A percentile compares a stretch with the other conserved stretches of the same genome.
Evolutionary conservation across 2,888 invertebrate genomes (phyloP).

Genomic region (Tethea ocularis): DNA sequence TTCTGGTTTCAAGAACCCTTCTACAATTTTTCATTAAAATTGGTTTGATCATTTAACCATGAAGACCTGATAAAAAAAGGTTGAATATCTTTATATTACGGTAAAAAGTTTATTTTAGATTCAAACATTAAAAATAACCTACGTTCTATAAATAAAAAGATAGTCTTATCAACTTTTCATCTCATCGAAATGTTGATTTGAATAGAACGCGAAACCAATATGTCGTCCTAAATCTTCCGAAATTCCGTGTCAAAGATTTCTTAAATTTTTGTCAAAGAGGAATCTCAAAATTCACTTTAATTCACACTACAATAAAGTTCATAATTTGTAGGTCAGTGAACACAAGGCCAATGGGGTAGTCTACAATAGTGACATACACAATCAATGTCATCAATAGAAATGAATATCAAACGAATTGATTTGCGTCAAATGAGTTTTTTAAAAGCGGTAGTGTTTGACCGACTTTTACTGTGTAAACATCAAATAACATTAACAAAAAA

Average conservation of each 20-base stretch:
- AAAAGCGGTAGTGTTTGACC: not conserved
- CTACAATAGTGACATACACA: not conserved
- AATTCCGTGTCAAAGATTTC: no score
- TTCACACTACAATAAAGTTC: not conserved
- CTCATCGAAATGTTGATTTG: not conserved
- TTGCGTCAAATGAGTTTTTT: slow-evolving; percentile 1
- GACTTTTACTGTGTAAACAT: slow-evolving; percentile 1
- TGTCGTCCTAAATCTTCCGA: not conserved
- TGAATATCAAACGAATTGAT: slow-evolving; percentile 1
- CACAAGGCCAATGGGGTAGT: slow-evolving; percentile 1
- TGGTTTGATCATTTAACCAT: no score
- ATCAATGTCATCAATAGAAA: slow-evolving; percentile 6
- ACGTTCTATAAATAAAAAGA: no score
- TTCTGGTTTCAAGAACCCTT: no score
- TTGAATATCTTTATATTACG: no score
- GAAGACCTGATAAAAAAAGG: no score
- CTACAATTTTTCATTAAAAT: no score
- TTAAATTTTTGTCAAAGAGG: no score
- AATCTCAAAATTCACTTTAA: no score
- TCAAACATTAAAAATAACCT: no score
- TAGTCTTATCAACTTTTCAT: no score
- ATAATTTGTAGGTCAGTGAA: slow-evolving; percentile 5
- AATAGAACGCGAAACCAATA: not conserved
- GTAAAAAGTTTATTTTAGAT: no score
- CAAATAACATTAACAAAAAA: not conserved